Evolutionary conservation across 2,797 vertebrate genomes (phyloP).

Genomic region (Nannoperca australis): DNA sequence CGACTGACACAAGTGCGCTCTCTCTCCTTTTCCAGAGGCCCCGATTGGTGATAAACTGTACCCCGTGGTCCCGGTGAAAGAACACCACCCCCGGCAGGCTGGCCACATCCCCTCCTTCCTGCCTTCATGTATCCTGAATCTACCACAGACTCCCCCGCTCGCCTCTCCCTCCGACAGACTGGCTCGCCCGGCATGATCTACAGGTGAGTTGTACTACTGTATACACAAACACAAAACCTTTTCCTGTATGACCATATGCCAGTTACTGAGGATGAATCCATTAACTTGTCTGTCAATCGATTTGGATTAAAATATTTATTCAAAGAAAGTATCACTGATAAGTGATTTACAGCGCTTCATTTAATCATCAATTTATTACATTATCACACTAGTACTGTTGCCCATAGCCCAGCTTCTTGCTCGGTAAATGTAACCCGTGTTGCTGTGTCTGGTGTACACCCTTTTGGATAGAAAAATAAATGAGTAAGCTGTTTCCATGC

Average conservation of each 20-base stretch:
- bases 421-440: not conserved
- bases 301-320: not conserved
- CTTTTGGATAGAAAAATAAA: not conserved
- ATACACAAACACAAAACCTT: not conserved
- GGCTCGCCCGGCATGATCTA: slow-evolving; percentile 99
- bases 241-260: not conserved
- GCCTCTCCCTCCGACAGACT: slow-evolving; percentile 95
- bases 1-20: not conserved
- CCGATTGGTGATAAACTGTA: slow-evolving; percentile 63
- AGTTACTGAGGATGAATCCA: not conserved
- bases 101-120: slow-evolving; percentile 84
- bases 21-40: slow-evolving; percentile 57
- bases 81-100: slow-evolving; percentile 78
- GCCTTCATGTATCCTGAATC: slow-evolving; percentile 99
- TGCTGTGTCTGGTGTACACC: not conserved
- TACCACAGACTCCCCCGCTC: slow-evolving; percentile 97
- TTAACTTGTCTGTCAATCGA: not conserved
- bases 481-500: not conserved
- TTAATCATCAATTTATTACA: not conserved
- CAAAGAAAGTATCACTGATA: too few species aligned
- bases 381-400: not conserved
- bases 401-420: not conserved
- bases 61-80: slow-evolving; percentile 66
- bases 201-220: slow-evolving; percentile 86
- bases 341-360: not conserved